These are phyloP conservation scores for Synanthedon myopaeformis DNA, from an alignment of 2,888 invertebrate species.

Conservation along the genomic window DNA sequence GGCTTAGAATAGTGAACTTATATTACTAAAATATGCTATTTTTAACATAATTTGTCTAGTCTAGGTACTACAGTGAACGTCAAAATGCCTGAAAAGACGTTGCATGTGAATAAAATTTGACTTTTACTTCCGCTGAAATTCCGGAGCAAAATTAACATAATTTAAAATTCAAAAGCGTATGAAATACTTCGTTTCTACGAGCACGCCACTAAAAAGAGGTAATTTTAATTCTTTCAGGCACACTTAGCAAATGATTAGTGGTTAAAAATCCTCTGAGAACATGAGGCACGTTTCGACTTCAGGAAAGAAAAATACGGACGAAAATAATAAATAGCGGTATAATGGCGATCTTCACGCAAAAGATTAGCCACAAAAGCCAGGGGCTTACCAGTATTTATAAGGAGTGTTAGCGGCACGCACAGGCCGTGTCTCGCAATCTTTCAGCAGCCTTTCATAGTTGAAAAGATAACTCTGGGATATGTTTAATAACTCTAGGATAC, in stretches of 20 bases:
- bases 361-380: slow-evolving; percentile 67
- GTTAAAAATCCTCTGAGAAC: slow-evolving; percentile 38
- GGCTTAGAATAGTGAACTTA: too few relatives aligned
- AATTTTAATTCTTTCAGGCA: slow-evolving; percentile 49
- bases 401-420: slow-evolving; percentile 58
- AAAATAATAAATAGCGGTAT: slow-evolving; percentile 67
- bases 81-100: slow-evolving; percentile 7
- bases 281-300: slow-evolving; percentile 49
- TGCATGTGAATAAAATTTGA: slow-evolving; percentile 21
- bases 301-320: slow-evolving; percentile 51
- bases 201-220: slow-evolving; percentile 41
- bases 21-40: too few relatives aligned
- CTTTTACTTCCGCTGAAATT: slow-evolving; percentile 20
- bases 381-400: slow-evolving; percentile 68
- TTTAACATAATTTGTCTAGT: too few relatives aligned
- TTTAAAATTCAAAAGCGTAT: slow-evolving; percentile 54
- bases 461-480: background rate
- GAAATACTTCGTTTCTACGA: slow-evolving; percentile 44
- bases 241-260: slow-evolving; percentile 31
- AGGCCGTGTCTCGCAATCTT: slow-evolving; percentile 20
- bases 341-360: slow-evolving; percentile 66
- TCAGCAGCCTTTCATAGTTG: slow-evolving; percentile 9
- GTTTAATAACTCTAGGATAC: background rate
- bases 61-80: background rate
- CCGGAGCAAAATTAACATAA: slow-evolving; percentile 42